Evolutionary conservation across 1,140 invertebrate species (phyloP).

Genomic region (Euwallacea similis): DNA sequence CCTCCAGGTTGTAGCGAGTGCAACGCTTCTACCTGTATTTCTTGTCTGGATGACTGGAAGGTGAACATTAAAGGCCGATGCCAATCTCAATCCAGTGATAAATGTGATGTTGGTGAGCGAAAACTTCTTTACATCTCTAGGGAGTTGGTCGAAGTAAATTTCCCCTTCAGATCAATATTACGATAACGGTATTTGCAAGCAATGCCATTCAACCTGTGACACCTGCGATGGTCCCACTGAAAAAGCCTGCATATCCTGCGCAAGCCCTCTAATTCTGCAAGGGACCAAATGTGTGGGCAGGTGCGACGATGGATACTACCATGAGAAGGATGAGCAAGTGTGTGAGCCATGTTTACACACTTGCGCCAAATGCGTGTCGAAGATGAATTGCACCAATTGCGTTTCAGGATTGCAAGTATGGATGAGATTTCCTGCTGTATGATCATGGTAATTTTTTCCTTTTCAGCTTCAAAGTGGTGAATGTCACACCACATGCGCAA

Average conservation of each 20-base stretch:
- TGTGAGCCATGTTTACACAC: conserved; percentile 78
- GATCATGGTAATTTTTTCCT: conserved; percentile 7
- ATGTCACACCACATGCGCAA: conserved; percentile 73
- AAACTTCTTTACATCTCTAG: conserved; percentile 7
- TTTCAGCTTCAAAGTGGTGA: conserved; percentile 71
- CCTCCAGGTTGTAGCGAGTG: conserved; percentile 73
- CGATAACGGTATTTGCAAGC: conserved; percentile 66
- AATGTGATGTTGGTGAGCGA: conserved; percentile 63
- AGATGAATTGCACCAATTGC: conserved; percentile 78
- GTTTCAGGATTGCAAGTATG: conserved; percentile 64
- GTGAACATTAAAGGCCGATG: conserved; percentile 73
- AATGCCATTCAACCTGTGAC: conserved; percentile 71
- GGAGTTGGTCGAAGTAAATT: background rate
- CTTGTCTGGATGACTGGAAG: conserved; percentile 70
- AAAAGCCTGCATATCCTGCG: conserved; percentile 69
- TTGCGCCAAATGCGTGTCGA: conserved; percentile 73
- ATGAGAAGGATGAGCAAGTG: conserved; percentile 61
- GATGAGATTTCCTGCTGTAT: background rate
- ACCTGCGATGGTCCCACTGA: conserved; percentile 71
- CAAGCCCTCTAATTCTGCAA: conserved; percentile 66
- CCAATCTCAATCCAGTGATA: conserved; percentile 64
- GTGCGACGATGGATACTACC: conserved; percentile 73
- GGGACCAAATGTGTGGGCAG: conserved; percentile 68
- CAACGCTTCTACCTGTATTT: conserved; percentile 66
- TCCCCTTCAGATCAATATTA: conserved; percentile 67